Percentiles rank a stretch among this genome's conserved stretches.
phyloP scores from a whole-genome alignment of 2,113 vertebrate genomes.

The Chrysemys picta region DNA sequence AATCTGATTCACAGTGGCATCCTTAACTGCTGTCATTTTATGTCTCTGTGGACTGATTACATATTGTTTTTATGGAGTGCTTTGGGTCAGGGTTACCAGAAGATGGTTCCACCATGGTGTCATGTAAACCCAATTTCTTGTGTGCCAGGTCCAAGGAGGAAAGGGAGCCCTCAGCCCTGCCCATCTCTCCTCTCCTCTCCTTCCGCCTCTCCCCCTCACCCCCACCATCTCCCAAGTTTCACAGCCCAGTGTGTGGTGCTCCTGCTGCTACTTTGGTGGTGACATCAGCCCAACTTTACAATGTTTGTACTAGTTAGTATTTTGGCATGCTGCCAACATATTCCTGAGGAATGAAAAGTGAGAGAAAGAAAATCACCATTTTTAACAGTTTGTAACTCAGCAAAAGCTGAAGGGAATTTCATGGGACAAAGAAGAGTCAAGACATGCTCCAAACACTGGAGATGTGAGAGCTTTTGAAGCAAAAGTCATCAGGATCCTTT shows the following conservation, averaged over 20 bases:
- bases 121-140: not conserved
- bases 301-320: not conserved
- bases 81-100: not conserved
- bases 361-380: not conserved
- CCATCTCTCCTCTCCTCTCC: not conserved
- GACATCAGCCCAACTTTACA: not conserved
- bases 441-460: not conserved
- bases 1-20: not conserved
- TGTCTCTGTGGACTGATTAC: not conserved
- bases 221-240: not conserved
- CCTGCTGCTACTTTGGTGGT: not conserved
- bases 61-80: not conserved
- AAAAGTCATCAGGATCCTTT: not conserved
- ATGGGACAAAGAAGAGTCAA: not conserved
- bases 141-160: not conserved
- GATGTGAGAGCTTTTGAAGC: not conserved
- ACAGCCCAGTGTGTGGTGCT: not conserved
- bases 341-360: not conserved
- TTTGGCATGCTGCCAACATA: not conserved
- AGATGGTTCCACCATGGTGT: not conserved
- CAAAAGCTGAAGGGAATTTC: not conserved
- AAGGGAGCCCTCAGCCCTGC: not conserved
- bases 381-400: not conserved
- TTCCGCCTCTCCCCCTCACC: accelerated
- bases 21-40: not conserved